Evolutionary conservation across 2,888 invertebrate species (phyloP), one percentile per base, ranked within the genome.

Genomic region (Alcis repandata): DNA sequence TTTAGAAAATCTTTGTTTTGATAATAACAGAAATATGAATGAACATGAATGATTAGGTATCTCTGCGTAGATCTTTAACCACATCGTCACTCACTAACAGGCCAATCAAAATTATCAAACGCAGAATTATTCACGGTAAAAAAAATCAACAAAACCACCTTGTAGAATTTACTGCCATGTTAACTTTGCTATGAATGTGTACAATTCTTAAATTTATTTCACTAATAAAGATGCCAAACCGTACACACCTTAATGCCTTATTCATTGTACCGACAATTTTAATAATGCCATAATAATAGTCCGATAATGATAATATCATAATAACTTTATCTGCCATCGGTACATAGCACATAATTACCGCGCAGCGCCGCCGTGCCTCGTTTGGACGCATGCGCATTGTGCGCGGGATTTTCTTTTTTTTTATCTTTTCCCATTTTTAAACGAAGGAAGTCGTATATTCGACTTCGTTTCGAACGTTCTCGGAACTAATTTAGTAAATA

Each of bases 401-500:
- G 82, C 74, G 60, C 79, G 78, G 77, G 80, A 79, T 83, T 79
- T 83, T 82, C 80, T 78, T 48, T 84, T 85, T 84, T 84, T 85
- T 79, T 82, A 79, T 82, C 82, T 83, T 85, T 84, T 82, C 80
- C 84, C 87, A 85, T 88, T 90, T 90, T 88, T 84, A 87, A 87
- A 83, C 79, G 68, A 77, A 90, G 92, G 91, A 92, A 92, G 92
- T 88, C 85, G 82, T 90, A 87, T 81, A 80, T 81, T 72, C 74
- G 72, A 72, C 69, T 70, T 66, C 60, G 68, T 69, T 71, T 69
- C 79, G 79, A 88, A 56, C 59, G 65, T 72, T 89, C 88, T 74
- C 71, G 78, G 89, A 90, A 91, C 88, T 87, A 88, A 90, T 90
- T 89, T 88, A 83, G 80, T 83, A 81, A 79, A 87, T 87, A 86